Percentiles rank a stretch among this genome's conserved stretches.
Conservation (phyloP, 2,888 invertebrate species). For the Drosophila parthenogenetica region DNA sequence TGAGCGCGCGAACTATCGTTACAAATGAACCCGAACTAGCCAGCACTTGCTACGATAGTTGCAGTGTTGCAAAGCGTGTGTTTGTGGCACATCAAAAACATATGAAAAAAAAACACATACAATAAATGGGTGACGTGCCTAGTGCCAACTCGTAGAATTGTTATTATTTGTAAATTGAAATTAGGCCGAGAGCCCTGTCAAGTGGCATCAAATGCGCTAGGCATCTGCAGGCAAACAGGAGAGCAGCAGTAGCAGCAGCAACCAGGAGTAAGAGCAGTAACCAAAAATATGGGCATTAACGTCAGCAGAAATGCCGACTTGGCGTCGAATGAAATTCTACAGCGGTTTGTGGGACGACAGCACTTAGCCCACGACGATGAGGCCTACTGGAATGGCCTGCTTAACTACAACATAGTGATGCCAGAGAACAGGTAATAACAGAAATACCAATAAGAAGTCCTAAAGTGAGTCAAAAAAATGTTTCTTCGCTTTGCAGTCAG, state of each 20-base stretch:
- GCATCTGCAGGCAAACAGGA: constrained; percentile 1
- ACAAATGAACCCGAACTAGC: constrained; percentile 15
- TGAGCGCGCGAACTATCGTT: background rate
- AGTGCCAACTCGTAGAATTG: constrained; percentile 56
- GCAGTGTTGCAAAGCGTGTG: constrained; percentile 37
- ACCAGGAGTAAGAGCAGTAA: constrained; percentile 11
- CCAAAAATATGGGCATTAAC: constrained; percentile 90
- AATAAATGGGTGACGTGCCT: constrained; percentile 66
- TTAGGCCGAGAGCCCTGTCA: constrained; percentile 31
- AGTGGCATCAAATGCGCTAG: constrained; percentile 46
- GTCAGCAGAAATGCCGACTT: constrained; percentile 93
- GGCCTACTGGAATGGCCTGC: constrained; percentile 96
- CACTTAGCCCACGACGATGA: constrained; percentile 94
- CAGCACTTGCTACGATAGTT: constrained; percentile 29
- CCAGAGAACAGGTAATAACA: constrained; percentile 89
- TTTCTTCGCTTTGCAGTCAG: constrained; percentile 87
- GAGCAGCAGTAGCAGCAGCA: constrained; percentile 32
- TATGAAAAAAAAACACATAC: constrained; percentile 56
- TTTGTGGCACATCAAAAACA: constrained; percentile 45
- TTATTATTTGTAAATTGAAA: constrained; percentile 48
- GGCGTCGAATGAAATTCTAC: constrained; percentile 91
- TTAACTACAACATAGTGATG: constrained; percentile 95
- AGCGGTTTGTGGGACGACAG: constrained; percentile 89
- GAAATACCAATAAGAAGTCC: constrained; percentile 11
- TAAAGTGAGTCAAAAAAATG: background rate